phyloP scores from a whole-genome alignment of 2,113 vertebrate genomes.

The Odocoileus hemionus region DNA sequence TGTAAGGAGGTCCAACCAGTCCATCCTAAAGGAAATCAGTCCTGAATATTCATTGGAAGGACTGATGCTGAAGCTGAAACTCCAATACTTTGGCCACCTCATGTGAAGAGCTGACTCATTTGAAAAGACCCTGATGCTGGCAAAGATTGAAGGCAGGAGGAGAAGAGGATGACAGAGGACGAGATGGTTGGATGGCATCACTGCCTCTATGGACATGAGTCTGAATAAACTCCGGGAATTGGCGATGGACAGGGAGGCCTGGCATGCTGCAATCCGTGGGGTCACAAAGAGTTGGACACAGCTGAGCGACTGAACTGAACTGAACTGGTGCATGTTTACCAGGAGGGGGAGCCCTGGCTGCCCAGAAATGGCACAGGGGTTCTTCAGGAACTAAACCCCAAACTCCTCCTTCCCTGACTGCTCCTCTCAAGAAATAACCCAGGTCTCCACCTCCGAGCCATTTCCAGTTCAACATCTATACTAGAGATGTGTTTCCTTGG shows the following conservation, averaged over 20 bases:
- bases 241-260: not conserved
- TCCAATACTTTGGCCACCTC: not conserved
- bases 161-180: not conserved
- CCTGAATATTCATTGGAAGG: not conserved
- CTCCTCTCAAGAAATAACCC: not conserved
- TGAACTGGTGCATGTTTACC: not conserved
- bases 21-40: not conserved
- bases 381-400: not conserved
- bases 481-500: not conserved
- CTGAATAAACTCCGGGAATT: not conserved
- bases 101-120: not conserved
- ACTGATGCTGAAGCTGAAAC: not conserved
- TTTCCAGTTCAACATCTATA: not conserved
- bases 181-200: not conserved
- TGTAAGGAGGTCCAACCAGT: not conserved
- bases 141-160: not conserved
- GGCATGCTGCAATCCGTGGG: not conserved
- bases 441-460: not conserved
- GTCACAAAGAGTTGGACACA: accelerated
- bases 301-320: not conserved
- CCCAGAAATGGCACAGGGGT: not conserved
- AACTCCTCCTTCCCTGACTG: not conserved
- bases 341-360: not conserved
- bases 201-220: not conserved
- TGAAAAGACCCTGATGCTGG: not conserved